Base-by-base conservation (phyloP, 2,797 vertebrate species). In the Peromyscus attwateri region DNA sequence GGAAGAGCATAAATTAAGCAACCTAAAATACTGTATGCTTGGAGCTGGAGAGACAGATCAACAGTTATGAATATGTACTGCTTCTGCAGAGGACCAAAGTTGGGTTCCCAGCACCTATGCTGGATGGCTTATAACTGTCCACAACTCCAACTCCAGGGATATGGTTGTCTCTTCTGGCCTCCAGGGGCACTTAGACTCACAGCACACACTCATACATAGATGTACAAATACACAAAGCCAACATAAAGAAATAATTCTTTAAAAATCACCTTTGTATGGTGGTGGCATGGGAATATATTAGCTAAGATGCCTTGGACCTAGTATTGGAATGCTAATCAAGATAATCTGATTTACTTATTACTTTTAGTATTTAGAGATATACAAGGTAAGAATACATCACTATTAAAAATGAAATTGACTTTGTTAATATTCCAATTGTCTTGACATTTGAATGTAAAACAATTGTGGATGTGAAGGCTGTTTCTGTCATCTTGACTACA, bases 1-100 rank as follows among this genome's bases (percentile, higher is more conserved):
- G 75, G 75, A 92, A 92, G 64, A 79, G 40, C 52, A 62, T n/a
- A 89, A 92, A 62, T 95, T n/a, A 82, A 93, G 55, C n/a, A 91
- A 17, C 23, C 34, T 37, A 93, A 85, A 68, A n/a, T 5, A 55
- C 37, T 46, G 37, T 64, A 87, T 68, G 29, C 71, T 19, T 29
- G 52, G 52, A 21, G 9, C 85, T 31, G 16, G n/a, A 73, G n/a
- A 60, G 85, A 37, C 3, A 57, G 3, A 10, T 40, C 52, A 88
- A 31, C 3, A 88, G 27, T 43, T 75, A 31, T 6, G 25, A 29
- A 31, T 12, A 19, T 21, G 14, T 40, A 60, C n/a, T 2, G 27
- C 52, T 40, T 57, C 31, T n/a, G 27, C n/a, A 43, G n/a, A 73
- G 52, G 14, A 88, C 9, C 25, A 19, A 57, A 88, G 46, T 31